These are phyloP conservation scores for Galleria mellonella DNA, from an alignment of 1,140 invertebrate species.

Conservation along the genomic window DNA sequence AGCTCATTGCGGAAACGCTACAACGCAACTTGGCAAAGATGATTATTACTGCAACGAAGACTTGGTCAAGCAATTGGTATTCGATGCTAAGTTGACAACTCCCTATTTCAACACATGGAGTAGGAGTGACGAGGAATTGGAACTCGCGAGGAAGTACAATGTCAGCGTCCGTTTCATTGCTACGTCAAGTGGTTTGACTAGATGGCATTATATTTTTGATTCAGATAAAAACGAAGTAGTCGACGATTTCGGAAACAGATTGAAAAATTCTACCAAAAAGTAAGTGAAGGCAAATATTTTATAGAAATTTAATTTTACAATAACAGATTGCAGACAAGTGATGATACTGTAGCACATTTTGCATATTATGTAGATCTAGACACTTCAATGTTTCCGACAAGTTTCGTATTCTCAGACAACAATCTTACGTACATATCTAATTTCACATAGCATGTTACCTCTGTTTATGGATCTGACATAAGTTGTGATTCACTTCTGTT, in stretches of 20 bases:
- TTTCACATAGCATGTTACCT: too few species aligned
- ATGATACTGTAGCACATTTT: too few species aligned
- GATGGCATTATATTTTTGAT: constrained; percentile 85
- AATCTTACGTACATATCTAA: too few species aligned
- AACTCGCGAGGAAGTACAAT: constrained; percentile 78
- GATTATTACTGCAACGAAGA: constrained; percentile 91
- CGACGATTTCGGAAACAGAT: constrained; percentile 33
- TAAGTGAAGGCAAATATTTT: constrained; percentile 18
- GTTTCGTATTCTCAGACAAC: too few species aligned
- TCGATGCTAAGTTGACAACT: constrained; percentile 89
- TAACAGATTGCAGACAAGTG: too few species aligned
- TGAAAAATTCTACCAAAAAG: constrained; percentile 40
- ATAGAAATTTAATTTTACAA: too few species aligned
- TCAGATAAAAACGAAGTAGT: constrained; percentile 65
- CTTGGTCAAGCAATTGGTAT: constrained; percentile 87
- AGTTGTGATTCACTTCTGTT: too few species aligned
- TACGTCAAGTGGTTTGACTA: constrained; percentile 90
- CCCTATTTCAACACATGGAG: constrained; percentile 79
- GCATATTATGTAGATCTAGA: too few species aligned
- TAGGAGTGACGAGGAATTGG: constrained; percentile 66
- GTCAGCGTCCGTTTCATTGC: constrained; percentile 87
- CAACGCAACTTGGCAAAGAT: constrained; percentile 74
- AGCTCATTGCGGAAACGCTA: constrained; percentile 79
- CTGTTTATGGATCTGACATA: too few species aligned
- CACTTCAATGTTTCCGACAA: too few species aligned